A percentile compares a stretch with the other conserved stretches of the same genome.
phyloP scores from a whole-genome alignment of 2,888 invertebrate species.

The Drosophila seclusa region DNA sequence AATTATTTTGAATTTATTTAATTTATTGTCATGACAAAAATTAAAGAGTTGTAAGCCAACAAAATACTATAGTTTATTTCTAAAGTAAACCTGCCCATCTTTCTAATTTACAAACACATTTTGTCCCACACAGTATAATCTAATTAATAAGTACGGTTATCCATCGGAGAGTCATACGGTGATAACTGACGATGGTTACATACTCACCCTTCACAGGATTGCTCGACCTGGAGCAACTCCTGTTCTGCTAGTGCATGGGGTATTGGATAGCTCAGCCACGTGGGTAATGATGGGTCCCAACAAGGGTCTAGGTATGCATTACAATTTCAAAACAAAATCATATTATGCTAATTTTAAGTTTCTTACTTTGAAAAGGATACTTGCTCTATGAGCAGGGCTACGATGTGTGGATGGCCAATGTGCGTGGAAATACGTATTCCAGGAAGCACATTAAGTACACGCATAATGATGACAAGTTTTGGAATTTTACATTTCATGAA shows the following conservation, averaged over 20 bases:
- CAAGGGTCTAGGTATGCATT: slow-evolving; percentile 87
- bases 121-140: slow-evolving; percentile 84
- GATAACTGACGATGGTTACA: slow-evolving; percentile 91
- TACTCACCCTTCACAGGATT: slow-evolving; percentile 91
- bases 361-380: slow-evolving; percentile 66
- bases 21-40: not conserved
- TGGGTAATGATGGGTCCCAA: slow-evolving; percentile 91
- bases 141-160: slow-evolving; percentile 88
- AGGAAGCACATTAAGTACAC: slow-evolving; percentile 85
- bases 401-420: slow-evolving; percentile 93
- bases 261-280: slow-evolving; percentile 90
- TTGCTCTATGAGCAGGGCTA: slow-evolving; percentile 88
- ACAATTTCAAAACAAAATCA: not conserved
- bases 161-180: slow-evolving; percentile 88
- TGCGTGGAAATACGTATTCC: slow-evolving; percentile 90
- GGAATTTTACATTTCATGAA: slow-evolving; percentile 90
- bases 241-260: slow-evolving; percentile 89
- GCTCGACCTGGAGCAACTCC: slow-evolving; percentile 86
- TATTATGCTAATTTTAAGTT: not conserved
- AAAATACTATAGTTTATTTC: too few relatives aligned
- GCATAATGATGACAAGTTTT: slow-evolving; percentile 86
- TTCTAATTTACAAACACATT: slow-evolving; percentile 83
- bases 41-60: too few relatives aligned
- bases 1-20: not conserved
- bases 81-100: too few relatives aligned